Percentiles rank a stretch among this genome's conserved stretches.
These are phyloP conservation scores for Amphimallon solstitiale DNA, from an alignment of 2,888 invertebrate species.

Conservation along the genomic window DNA sequence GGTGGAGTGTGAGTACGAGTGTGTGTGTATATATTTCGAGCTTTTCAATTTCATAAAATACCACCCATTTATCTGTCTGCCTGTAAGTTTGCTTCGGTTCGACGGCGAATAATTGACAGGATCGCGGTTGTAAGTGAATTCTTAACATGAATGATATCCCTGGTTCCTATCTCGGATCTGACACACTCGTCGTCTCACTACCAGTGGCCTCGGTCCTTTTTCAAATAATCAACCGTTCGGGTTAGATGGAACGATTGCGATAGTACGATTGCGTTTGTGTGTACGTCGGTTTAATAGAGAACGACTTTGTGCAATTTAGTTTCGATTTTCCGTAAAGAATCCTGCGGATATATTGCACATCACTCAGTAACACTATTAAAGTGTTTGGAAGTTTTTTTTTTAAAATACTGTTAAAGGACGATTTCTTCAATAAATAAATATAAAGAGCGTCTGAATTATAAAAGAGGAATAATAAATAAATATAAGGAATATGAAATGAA, in stretches of 20 bases:
- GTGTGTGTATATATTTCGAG: conserved; percentile 36
- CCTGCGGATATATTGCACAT: too few relatives aligned
- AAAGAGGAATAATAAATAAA: too few relatives aligned
- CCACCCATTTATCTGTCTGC: conserved; percentile 50
- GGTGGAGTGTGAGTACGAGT: not conserved
- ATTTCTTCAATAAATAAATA: too few relatives aligned
- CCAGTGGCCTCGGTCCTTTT: not conserved
- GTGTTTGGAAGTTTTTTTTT: too few relatives aligned
- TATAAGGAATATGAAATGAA: too few relatives aligned
- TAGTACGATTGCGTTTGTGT: not conserved
- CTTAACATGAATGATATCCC: conserved; percentile 57
- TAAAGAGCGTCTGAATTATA: too few relatives aligned
- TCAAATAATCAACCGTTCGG: conserved; percentile 1
- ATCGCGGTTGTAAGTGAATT: conserved; percentile 58
- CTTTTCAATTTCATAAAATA: conserved; percentile 48
- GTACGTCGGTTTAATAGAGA: too few relatives aligned
- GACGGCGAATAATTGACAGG: conserved; percentile 61
- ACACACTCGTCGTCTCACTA: conserved; percentile 31
- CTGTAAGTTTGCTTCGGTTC: conserved; percentile 47
- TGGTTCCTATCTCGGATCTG: conserved; percentile 51
- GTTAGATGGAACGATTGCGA: not conserved
- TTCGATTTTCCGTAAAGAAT: too few relatives aligned
- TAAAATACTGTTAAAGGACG: too few relatives aligned
- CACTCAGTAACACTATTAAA: too few relatives aligned
- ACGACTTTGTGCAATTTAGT: too few relatives aligned